phyloP scores from a whole-genome alignment of 2,888 invertebrate species.

The Drosophila macrospina region DNA sequence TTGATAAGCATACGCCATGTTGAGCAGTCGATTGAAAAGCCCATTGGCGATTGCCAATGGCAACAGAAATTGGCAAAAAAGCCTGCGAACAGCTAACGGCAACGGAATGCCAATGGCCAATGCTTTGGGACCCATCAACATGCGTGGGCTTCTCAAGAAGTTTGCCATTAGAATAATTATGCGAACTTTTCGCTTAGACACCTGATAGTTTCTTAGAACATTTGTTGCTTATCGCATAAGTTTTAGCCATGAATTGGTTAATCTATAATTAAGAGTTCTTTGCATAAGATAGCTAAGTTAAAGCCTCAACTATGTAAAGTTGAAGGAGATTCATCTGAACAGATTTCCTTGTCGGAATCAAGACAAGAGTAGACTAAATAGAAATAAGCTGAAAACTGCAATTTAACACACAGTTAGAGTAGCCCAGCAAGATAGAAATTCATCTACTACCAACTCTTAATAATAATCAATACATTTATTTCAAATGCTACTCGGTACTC shows the following conservation, averaged over 20 bases:
- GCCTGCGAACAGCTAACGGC: constrained; percentile 22
- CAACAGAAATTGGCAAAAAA: constrained; percentile 30
- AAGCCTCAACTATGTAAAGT: too few relatives aligned
- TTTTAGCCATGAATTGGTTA: too few relatives aligned
- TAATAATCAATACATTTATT: neutral
- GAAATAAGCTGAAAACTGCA: too few relatives aligned
- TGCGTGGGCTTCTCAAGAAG: constrained; percentile 17
- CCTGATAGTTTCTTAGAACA: neutral
- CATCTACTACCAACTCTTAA: too few relatives aligned
- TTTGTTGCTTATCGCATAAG: too few relatives aligned
- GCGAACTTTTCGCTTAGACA: neutral
- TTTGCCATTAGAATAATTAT: neutral
- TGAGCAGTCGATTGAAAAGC: constrained; percentile 62
- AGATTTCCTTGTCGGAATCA: too few relatives aligned
- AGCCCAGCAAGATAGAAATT: too few relatives aligned
- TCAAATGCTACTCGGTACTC: neutral
- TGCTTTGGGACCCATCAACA: constrained; percentile 16
- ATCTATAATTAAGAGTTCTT: too few relatives aligned
- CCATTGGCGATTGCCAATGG: constrained; percentile 32
- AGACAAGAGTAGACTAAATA: too few relatives aligned
- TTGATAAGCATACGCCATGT: constrained; percentile 77
- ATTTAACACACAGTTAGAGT: too few relatives aligned
- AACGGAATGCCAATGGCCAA: constrained; percentile 24
- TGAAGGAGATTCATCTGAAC: too few relatives aligned
- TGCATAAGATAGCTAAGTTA: too few relatives aligned